Evolutionary conservation across 2,797 vertebrate genomes (phyloP), one percentile per base, ranked within the genome.

Genomic region (Alectoris magna): DNA sequence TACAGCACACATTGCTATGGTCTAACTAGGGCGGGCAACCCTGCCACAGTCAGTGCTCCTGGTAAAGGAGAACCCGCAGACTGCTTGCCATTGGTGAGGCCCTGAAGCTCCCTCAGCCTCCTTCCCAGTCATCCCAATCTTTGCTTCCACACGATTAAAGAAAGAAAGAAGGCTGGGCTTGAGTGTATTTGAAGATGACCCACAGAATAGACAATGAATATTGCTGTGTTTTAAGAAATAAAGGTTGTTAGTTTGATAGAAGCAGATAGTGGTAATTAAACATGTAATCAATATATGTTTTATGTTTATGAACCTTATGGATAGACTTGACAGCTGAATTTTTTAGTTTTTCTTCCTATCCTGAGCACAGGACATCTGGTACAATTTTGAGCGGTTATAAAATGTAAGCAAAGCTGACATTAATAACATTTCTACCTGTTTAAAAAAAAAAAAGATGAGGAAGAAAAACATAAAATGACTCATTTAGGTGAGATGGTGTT

Each of bases 1-100:
- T 17, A 38, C 38, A 12, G 19, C 10, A 34, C 39, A 0, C 3
- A 4, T 14, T 48, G 16, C 11, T 27, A 9, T 4, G 16, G 7
- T 63, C 22, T 63, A 43, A 75, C 19, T 13, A 41, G 60, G 3
- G 2, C 38, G 14, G 8, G 22, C 3, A 7, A 13, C 34, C 74
- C 48, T 60, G 36, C 14, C 29, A 1, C 4, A 69, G 17, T 13
- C 48, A 79, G 44, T 17, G 46, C 7, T 13, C 0, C 34, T 27
- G 22, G 15, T 60, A 18, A 36, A 73, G 70, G 29, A 82, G 56
- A 78, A 82, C 39, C 7, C 21, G 21, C 29, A 39, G 24, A 43
- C 27, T 62, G 7, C 14, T 64, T 69, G 23, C 23, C 5, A 9
- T 12, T 16, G 27, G 29, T 0, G 2, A 62, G 59, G 31, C 53